These are phyloP conservation scores for Hydrolagus colliei DNA, from an alignment of 2,797 vertebrate species.

Conservation along the genomic window DNA sequence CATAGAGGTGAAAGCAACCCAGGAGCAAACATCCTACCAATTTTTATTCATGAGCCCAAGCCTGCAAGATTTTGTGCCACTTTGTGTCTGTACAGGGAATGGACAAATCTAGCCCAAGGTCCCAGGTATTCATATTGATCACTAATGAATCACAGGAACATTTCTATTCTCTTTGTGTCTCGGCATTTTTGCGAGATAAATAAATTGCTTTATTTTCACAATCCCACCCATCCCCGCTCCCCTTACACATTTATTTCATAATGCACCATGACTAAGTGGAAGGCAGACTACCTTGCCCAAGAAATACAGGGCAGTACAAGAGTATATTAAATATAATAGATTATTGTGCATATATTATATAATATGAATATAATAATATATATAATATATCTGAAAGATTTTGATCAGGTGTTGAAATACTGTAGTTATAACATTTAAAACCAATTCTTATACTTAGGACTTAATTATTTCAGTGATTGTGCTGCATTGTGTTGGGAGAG, in stretches of 20 bases:
- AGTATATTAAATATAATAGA: too few species aligned
- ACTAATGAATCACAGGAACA: background rate
- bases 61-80: background rate
- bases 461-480: too few species aligned
- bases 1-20: background rate
- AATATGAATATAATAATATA: too few species aligned
- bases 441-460: too few species aligned
- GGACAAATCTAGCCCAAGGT: background rate
- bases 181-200: background rate
- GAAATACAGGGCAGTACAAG: too few species aligned
- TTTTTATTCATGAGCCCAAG: background rate
- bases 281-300: too few species aligned
- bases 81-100: background rate
- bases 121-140: background rate
- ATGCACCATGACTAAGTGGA: too few species aligned
- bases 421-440: too few species aligned
- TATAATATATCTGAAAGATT: too few species aligned
- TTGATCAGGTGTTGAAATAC: too few species aligned
- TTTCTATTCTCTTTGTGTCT: background rate
- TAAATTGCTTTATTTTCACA: background rate
- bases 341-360: too few species aligned
- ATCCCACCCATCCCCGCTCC: background rate
- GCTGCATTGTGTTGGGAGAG: too few species aligned
- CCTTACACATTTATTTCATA: background rate
- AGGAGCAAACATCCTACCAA: background rate